Evolutionary conservation across 1,140 invertebrate species (phyloP), one percentile per base, ranked within the genome.

Genomic region (Drosophila ambigua): DNA sequence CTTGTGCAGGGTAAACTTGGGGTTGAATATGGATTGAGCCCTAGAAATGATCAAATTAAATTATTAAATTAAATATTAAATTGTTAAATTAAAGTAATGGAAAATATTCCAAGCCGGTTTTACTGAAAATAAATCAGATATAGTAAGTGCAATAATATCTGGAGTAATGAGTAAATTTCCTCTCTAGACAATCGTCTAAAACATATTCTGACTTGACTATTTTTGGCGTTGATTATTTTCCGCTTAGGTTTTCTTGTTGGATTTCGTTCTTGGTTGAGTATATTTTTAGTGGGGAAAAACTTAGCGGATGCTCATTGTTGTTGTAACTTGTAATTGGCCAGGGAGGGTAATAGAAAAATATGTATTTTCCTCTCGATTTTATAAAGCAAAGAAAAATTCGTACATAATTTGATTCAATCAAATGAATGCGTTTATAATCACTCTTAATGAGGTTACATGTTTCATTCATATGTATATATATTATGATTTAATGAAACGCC

Each of bases 311-410:
- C 68, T 72, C 51, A 63, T 73, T 74, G 60, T 74, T 74, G 43
- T 74, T 74, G 72, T 73, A 65, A 58, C 20, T 74, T 74, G 52
- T 74, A 74, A 74, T 74, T 74, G 48, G 63, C 31, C 66, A 68
- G 50, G 63, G 68, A 65, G 53, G 53, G 26, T 15, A 49, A 59
- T 52, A 74, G 58, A 65, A 55, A 74, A 74, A 58, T 39, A 39
- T 13, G 11, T 73, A 64, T 65, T 74, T 65, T 73, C 44, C 24
- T 65, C 60, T 64, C 20, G 31, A 35, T 54, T 55, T 55, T 54
- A 41, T 68, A 50, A 41, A 51, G 31, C 53, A 4, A 55, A 23
- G 43, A 41, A 68, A 55, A 68, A 67, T 67, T 28, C 41, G 54
- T 55, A 55, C 46, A 67, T 48, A 68, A 67, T 68, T 55, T 43